Percentiles rank a stretch among this genome's conserved stretches.
Evolutionary conservation across 1,140 invertebrate genomes (phyloP).

Genomic region (Sesamia nonagrioides): DNA sequence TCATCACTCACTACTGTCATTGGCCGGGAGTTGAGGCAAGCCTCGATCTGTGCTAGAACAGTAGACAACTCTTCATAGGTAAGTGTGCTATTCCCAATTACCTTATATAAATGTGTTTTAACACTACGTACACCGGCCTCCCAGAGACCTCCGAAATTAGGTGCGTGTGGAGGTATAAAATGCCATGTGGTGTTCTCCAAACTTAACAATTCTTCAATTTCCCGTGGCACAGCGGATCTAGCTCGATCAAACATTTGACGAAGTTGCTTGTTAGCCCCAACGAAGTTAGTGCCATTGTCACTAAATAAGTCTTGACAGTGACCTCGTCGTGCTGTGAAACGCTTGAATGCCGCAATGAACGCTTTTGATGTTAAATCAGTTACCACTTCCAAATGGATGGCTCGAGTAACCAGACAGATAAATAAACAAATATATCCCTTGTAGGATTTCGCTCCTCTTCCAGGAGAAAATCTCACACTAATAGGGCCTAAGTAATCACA

Average conservation of each 20-base stretch:
- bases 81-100: no score
- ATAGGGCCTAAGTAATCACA: constrained; percentile 7
- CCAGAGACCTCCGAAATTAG: no score
- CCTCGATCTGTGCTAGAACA: no score
- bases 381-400: constrained; percentile 8
- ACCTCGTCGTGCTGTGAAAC: constrained; percentile 5
- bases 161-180: no score
- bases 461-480: constrained; percentile 1
- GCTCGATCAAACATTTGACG: constrained; percentile 6
- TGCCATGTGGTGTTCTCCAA: no score
- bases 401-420: constrained; percentile 7
- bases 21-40: no score
- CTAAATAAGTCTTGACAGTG: constrained; percentile 9
- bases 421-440: no score
- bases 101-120: no score
- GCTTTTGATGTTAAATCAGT: not conserved
- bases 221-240: not conserved
- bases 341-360: constrained; percentile 5
- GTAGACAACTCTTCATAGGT: no score
- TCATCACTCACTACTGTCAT: no score
- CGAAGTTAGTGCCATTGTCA: constrained; percentile 5
- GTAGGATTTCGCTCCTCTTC: no score
- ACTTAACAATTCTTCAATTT: not conserved
- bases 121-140: no score
- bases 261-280: not conserved